Evolutionary conservation across 2,888 invertebrate species (phyloP), one percentile per base, ranked within the genome.

Genomic region (Silvanus unidentatus): DNA sequence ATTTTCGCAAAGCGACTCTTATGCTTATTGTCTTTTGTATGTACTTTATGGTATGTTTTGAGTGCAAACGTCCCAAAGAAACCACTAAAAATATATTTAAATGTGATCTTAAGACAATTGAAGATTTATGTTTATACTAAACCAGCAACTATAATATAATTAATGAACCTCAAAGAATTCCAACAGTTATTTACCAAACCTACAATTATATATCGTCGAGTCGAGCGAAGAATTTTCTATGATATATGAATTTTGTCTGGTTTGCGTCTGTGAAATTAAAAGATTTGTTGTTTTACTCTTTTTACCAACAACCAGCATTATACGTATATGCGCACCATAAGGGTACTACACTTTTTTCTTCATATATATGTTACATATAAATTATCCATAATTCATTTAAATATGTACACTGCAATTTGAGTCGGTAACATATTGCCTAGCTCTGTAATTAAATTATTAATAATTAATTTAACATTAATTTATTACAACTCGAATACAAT

Each of bases 161-260:
- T 61, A 61, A 62, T 59, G 62, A 62, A 55, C 55, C 52, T 54
- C 48, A 46, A 47, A 55, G 57, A 57, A 62, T 60, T 55, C 57
- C 51, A n/a, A 49, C 53, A 47, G 52, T 55, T 52, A 59, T 58
- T 52, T 53, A 49, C 54, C 40, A 55, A 60, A 55, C 62, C 60
- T 52, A 45, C 62, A 62, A 62, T 62, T 62, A 62, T 59, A 57
- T 46, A 49, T 43, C 50, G 49, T 48, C 48, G 47, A 46, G 52
- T n/a, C n/a, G 52, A 55, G 46, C 40, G 52, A 53, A 56, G 49
- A 50, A 52, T 53, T 46, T 49, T 47, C 50, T 52, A 59, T 61
- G 61, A 61, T 61, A 60, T 60, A 60, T 60, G 61, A 59, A 59
- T 58, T 61, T 54, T 48, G 57, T 59, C 58, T 59, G 57, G 41